Conservation (phyloP, 2,113 vertebrate genomes). For the Entomyzon cyanotis region DNA sequence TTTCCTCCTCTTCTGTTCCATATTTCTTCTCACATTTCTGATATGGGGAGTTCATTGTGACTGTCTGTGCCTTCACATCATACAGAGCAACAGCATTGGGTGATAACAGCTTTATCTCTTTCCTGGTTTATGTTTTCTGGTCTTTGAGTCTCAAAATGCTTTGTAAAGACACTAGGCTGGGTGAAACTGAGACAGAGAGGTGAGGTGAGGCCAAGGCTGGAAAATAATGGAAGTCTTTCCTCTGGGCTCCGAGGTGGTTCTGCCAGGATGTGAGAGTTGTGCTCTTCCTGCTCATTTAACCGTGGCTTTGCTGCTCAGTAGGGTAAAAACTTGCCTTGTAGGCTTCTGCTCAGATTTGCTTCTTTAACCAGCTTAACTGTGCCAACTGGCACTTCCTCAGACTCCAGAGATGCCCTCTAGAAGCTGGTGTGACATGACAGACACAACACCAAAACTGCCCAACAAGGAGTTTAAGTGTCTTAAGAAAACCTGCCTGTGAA, state of each 20-base stretch:
- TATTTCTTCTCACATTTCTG: not conserved
- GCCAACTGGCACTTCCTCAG: not conserved
- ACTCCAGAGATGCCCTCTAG: not conserved
- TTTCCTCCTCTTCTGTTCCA: not conserved
- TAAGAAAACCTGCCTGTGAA: not conserved
- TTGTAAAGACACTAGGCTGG: not conserved
- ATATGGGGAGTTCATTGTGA: not conserved
- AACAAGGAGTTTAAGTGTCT: not conserved
- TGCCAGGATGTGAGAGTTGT: not conserved
- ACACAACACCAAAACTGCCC: not conserved
- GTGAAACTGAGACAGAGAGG: not conserved
- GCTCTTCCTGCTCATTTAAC: not conserved
- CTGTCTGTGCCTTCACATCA: not conserved
- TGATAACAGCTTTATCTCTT: not conserved
- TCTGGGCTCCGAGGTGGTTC: not conserved
- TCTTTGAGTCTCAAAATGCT: not conserved
- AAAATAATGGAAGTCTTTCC: not conserved
- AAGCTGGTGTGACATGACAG: not conserved
- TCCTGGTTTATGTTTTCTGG: not conserved
- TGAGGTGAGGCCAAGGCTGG: not conserved
- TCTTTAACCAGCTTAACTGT: not conserved
- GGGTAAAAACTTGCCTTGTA: not conserved
- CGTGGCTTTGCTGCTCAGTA: not conserved
- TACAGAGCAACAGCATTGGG: not conserved
- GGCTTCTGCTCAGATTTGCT: not conserved